These are phyloP conservation scores for Xiphophorus couchianus DNA, from an alignment of 2,113 vertebrate genomes.

Conservation along the genomic window DNA sequence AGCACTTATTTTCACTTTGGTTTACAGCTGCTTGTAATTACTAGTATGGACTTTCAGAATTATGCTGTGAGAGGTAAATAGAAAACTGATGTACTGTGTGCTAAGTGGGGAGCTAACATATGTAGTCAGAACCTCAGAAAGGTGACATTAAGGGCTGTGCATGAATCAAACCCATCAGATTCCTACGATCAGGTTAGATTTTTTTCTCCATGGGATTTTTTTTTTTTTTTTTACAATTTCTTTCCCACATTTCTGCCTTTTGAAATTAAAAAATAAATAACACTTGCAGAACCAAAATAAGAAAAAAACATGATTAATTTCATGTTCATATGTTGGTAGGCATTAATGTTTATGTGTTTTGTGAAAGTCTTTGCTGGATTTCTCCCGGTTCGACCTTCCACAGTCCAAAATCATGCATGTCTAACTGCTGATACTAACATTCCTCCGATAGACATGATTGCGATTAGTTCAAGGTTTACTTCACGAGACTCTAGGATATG, in stretches of 20 bases:
- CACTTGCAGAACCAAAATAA: too few relatives aligned
- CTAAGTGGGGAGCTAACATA: neutral
- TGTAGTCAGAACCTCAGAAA: neutral
- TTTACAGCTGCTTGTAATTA: conserved; percentile 11
- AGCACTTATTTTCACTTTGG: neutral
- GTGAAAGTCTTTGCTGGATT: neutral
- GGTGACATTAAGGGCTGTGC: neutral
- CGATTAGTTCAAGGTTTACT: neutral
- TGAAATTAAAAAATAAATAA: too few relatives aligned
- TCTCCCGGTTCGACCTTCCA: neutral
- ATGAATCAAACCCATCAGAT: neutral
- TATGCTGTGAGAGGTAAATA: too few relatives aligned
- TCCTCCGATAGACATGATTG: neutral
- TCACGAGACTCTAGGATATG: neutral
- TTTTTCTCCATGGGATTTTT: neutral
- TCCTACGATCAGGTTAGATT: too few relatives aligned
- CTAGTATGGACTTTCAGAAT: too few relatives aligned
- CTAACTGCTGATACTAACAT: neutral
- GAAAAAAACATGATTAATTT: too few relatives aligned
- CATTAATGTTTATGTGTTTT: neutral
- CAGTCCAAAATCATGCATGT: neutral
- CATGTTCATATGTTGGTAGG: too few relatives aligned
- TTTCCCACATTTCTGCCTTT: too few relatives aligned
- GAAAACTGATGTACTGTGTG: too few relatives aligned
- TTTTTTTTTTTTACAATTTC: too few relatives aligned